Evolutionary conservation across 1,140 invertebrate species (phyloP), one percentile per base, ranked within the genome.

Genomic region (Drosophila setifemur): DNA sequence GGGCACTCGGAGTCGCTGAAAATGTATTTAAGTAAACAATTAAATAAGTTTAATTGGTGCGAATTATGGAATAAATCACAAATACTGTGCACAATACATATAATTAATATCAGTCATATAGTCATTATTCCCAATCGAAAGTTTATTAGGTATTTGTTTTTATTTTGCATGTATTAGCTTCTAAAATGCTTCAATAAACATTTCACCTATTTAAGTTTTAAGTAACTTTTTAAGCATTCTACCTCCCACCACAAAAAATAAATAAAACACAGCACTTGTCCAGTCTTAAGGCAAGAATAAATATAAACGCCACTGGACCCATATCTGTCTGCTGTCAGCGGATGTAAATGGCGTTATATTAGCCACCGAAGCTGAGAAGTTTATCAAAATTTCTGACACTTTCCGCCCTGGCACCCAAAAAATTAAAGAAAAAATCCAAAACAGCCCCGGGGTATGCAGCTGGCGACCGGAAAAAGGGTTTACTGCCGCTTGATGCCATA

Each of bases 1-100:
- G n/a, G 96, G 96, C 78, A 97, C 93, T 1, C 88, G 67, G 4
- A 90, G 72, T 1, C 85, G 81, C 88, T 89, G 28, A 6, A 63
- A 73, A 42, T n/a, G 4, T 25, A 29, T 14, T 12, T 14, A 12
- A 25, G 14, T 7, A 29, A 14, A 4, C n/a, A 11, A 21, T 31
- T 31, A n/a, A 3, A n/a, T n/a, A n/a, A n/a, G n/a, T n/a, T n/a
- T n/a, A n/a, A n/a, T n/a, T n/a, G n/a, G n/a, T n/a, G n/a, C n/a
- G n/a, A n/a, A n/a, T n/a, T n/a, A n/a, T n/a, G n/a, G n/a, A n/a
- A n/a, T n/a, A n/a, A n/a, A n/a, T n/a, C n/a, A n/a, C n/a, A n/a
- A n/a, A n/a, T n/a, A n/a, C n/a, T n/a, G n/a, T n/a, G n/a, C n/a
- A n/a, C n/a, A n/a, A n/a, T n/a, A n/a, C n/a, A n/a, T n/a, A n/a